Conservation (phyloP, 2,797 vertebrate species). For the Hafferia zeledoni region DNA sequence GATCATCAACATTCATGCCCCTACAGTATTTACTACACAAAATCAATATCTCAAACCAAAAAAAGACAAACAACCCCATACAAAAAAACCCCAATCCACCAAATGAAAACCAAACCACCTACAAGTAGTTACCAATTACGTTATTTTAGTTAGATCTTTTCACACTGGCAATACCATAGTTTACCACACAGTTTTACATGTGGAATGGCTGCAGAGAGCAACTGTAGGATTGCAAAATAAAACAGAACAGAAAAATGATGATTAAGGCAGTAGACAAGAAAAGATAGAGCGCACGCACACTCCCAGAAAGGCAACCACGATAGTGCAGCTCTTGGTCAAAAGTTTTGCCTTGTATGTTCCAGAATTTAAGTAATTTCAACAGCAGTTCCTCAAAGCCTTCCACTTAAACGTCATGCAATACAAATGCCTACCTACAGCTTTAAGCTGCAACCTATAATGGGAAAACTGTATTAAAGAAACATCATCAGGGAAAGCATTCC, state of each 20-base stretch:
- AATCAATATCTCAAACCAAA: background rate
- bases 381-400: constrained; percentile 1
- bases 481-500: background rate
- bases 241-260: background rate
- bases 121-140: background rate
- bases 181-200: background rate
- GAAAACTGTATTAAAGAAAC: background rate
- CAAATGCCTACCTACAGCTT: background rate
- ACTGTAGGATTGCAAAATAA: background rate
- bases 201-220: background rate
- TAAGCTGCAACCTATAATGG: background rate
- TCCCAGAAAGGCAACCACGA: background rate
- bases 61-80: background rate
- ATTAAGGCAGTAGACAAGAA: background rate
- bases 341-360: background rate
- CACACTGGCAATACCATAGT: background rate
- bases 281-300: background rate
- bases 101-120: background rate
- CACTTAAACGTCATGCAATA: background rate
- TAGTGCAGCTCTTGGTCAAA: background rate
- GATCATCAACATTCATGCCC: background rate
- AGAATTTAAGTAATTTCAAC: background rate
- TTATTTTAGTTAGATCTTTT: background rate
- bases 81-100: background rate
- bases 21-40: background rate